Evolutionary conservation across 2,797 vertebrate genomes (phyloP).

Genomic region (Ctenosaura bakeri): DNA sequence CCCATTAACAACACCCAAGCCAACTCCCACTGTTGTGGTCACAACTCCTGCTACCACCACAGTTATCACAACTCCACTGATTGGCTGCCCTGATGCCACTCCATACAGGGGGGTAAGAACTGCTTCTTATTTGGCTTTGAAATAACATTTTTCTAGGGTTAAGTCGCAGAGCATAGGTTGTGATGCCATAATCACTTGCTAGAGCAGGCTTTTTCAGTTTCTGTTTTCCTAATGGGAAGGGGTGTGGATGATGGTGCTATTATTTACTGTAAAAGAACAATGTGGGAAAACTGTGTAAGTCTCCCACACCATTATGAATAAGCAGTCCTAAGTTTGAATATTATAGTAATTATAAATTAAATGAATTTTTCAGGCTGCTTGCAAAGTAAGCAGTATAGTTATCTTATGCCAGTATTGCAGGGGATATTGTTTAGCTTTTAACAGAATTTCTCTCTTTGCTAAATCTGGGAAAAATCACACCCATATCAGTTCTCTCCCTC

Average conservation of each 20-base stretch:
- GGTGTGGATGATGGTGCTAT: neutral
- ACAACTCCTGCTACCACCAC: neutral
- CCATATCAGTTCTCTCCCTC: neutral
- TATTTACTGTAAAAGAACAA: neutral
- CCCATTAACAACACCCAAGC: constrained; percentile 41
- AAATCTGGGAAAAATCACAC: neutral
- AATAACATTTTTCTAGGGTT: neutral
- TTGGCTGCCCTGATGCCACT: constrained; percentile 53
- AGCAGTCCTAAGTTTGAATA: neutral
- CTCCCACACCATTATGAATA: neutral
- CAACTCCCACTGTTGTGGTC: constrained; percentile 1
- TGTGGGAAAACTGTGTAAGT: neutral
- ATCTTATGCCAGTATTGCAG: too few species aligned
- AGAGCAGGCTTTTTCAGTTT: too few species aligned
- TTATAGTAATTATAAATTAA: neutral
- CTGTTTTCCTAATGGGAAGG: neutral
- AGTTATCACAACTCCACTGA: constrained; percentile 12
- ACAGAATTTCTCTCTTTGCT: neutral
- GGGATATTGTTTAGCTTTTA: neutral
- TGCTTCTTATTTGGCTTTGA: rapidly evolving
- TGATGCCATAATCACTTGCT: too few species aligned
- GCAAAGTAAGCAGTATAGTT: neutral
- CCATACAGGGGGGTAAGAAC: constrained; percentile 80
- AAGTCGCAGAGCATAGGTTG: rapidly evolving
- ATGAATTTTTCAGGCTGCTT: neutral